Evolutionary conservation across 2,113 vertebrate species (phyloP), one percentile per base, ranked within the genome.

Genomic region (Ellobius talpinus): DNA sequence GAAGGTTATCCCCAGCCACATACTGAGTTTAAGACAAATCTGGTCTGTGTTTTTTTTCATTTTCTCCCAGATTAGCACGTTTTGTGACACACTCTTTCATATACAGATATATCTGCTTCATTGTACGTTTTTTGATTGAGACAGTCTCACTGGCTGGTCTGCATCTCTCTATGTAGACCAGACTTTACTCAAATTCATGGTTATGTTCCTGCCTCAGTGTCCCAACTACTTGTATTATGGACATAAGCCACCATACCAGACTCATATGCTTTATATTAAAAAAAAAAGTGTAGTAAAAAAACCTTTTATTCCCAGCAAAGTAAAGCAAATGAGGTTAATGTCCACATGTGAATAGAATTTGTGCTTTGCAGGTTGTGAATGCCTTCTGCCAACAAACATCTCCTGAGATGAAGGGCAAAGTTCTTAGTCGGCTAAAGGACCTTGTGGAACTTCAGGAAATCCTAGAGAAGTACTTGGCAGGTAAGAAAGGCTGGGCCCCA

Each of bases 391-490:
- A 86, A 68, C 99, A 99, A 91, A 98, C 98, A 21, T 99, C 99
- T 0, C 98, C 98, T 3, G 99, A 99, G 97, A 99, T 99, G 99
- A 99, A 99, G 97, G 99, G 99, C 95, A 99, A 99, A 87, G 99
- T 99, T 97, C 98, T 99, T 93, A 98, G 98, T 86, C 99, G 99
- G 16, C 97, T 99, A 85, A 99, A 99, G 98, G 99, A 99, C 98
- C 99, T 99, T 96, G 99, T 99, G 16, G 99, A 99, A 90, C 98
- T 99, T 68, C 99, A 99, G 98, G 98, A 93, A 0, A 91, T 99
- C 26, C 97, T 99, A 94, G 99, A 99, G 95, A 99, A 96, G 77
- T 99, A 99, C 96, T 97, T 99, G 92, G 98, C 99, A 96, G 99
- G 99, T 99, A 87, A 96, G 97, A 42, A 26, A 36, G 4, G 50